Conservation (phyloP, 1,140 invertebrate species). For the Centruroides vittatus region DNA sequence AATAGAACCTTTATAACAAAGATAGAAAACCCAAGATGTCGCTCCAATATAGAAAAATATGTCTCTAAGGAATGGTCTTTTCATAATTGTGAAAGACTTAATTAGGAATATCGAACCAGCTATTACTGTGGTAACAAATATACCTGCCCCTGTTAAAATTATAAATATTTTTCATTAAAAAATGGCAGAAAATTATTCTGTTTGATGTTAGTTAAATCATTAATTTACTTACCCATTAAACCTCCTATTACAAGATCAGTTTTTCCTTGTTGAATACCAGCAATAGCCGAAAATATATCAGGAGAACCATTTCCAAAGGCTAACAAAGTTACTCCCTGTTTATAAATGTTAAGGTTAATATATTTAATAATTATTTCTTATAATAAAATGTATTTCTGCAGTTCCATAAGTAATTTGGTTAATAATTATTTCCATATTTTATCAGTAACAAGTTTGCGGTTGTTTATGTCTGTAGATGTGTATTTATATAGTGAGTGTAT, state of each 20-base stretch:
- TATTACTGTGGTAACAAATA: slow-evolving; percentile 53
- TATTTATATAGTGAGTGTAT: no score
- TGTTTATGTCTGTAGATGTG: no score
- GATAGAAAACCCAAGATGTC: slow-evolving; percentile 34
- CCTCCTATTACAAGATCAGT: slow-evolving; percentile 42
- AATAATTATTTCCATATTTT: no score
- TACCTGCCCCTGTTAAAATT: slow-evolving; percentile 28
- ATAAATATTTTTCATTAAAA: not conserved
- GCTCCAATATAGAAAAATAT: slow-evolving; percentile 45
- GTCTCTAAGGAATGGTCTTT: slow-evolving; percentile 46
- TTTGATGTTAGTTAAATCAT: not conserved
- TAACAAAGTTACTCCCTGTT: slow-evolving; percentile 50
- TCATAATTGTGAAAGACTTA: slow-evolving; percentile 46
- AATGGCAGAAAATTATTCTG: not conserved
- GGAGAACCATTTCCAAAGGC: slow-evolving; percentile 65
- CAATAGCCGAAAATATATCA: slow-evolving; percentile 53
- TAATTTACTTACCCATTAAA: slow-evolving; percentile 35
- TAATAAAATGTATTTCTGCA: not conserved
- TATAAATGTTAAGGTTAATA: slow-evolving; percentile 1
- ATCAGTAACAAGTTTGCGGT: no score
- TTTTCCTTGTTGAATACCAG: slow-evolving; percentile 33
- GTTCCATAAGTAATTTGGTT: no score
- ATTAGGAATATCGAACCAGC: slow-evolving; percentile 43
- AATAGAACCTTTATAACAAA: slow-evolving; percentile 27
- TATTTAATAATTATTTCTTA: not conserved